Conservation (phyloP, 2,888 invertebrate genomes). For the Yponomeuta cagnagella region DNA sequence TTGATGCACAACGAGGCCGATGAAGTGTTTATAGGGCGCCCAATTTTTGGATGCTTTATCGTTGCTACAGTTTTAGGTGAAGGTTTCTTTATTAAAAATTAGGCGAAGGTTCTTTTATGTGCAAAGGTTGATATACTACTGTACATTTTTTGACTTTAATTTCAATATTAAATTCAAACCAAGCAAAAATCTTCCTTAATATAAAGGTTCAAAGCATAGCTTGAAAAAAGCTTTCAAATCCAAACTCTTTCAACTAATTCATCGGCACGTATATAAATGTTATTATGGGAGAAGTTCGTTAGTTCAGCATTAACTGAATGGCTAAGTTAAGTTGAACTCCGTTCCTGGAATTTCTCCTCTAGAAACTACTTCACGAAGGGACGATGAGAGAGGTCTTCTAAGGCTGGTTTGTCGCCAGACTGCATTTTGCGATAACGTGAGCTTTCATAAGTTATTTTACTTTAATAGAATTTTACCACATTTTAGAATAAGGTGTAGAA, state of each 20-base stretch:
- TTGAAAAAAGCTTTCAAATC: background rate
- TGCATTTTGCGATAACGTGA: slow-evolving; percentile 13
- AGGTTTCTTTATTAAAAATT: slow-evolving; percentile 2
- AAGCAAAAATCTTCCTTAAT: no score
- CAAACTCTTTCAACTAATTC: slow-evolving; percentile 10
- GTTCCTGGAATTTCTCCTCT: background rate
- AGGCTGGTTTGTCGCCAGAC: slow-evolving; percentile 9
- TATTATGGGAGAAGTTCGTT: slow-evolving; percentile 11
- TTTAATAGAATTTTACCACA: background rate
- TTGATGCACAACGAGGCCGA: background rate
- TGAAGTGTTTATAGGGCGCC: slow-evolving; percentile 9
- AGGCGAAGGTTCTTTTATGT: background rate
- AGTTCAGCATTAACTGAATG: slow-evolving; percentile 9
- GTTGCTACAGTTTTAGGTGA: slow-evolving; percentile 2
- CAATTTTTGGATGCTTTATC: background rate
- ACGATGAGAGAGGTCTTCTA: background rate
- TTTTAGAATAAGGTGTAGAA: no score
- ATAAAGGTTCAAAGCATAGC: no score
- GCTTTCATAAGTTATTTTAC: slow-evolving; percentile 9
- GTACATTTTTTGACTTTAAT: background rate
- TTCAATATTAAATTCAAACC: no score
- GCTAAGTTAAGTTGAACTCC: background rate
- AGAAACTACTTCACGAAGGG: background rate
- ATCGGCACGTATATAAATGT: slow-evolving; percentile 9
- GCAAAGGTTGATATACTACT: background rate